phyloP scores from a whole-genome alignment of 1,140 invertebrate genomes.

The Rhizoglyphus robini region DNA sequence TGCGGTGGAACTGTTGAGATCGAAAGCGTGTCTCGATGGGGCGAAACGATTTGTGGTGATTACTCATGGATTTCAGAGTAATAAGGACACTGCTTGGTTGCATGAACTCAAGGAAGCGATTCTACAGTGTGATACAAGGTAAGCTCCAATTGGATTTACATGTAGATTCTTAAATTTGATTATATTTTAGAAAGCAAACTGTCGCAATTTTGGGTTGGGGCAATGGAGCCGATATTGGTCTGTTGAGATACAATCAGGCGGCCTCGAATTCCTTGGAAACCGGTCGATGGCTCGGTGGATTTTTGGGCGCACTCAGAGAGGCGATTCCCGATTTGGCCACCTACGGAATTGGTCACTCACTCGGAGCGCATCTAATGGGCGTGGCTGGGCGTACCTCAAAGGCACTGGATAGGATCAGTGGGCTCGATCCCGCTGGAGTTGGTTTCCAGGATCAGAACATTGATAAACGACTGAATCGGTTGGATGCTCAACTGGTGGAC shows the following conservation, averaged over 20 bases:
- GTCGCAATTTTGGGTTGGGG: slow-evolving; percentile 18
- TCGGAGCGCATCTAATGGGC: slow-evolving; percentile 13
- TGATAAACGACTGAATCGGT: slow-evolving; percentile 12
- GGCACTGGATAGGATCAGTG: slow-evolving; percentile 2
- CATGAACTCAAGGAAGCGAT: slow-evolving; percentile 4
- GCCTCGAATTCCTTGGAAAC: neutral
- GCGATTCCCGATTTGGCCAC: neutral
- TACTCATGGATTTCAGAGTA: slow-evolving; percentile 8
- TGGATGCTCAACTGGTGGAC: slow-evolving; percentile 13
- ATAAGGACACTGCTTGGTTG: slow-evolving; percentile 10
- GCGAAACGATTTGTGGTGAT: neutral
- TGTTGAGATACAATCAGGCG: slow-evolving; percentile 3
- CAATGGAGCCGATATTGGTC: slow-evolving; percentile 4
- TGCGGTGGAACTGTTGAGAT: neutral
- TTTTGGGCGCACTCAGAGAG: neutral
- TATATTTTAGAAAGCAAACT: slow-evolving; percentile 5
- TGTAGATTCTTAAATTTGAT: too few relatives aligned
- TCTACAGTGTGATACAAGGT: neutral
- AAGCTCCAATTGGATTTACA: too few relatives aligned
- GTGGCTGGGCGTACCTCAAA: neutral
- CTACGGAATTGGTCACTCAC: slow-evolving; percentile 7
- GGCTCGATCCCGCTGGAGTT: slow-evolving; percentile 14
- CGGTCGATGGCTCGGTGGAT: slow-evolving; percentile 1
- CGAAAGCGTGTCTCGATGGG: neutral
- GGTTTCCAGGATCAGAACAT: slow-evolving; percentile 14